Evolutionary conservation across 2,888 invertebrate genomes (phyloP), one percentile per base, ranked within the genome.

Genomic region (Erannis defoliaria): DNA sequence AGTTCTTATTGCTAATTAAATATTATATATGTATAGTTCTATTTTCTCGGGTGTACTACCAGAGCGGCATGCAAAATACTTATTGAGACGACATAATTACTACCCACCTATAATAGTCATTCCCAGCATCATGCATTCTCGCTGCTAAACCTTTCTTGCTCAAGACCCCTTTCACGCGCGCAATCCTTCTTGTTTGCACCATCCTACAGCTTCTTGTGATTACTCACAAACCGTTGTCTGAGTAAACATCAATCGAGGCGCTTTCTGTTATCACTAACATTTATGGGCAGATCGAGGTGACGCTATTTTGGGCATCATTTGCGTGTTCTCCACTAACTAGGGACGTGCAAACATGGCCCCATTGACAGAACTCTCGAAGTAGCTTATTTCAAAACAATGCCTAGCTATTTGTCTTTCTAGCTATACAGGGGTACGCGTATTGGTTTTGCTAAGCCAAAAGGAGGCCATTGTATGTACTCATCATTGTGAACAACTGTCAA

Each of bases 211-310:
- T 12, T 42, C 14, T 33, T 26, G 57, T 43, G 50, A 50, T 45
- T 57, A 42, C 40, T 35, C 50, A 51, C 33, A 55, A 29, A 45
- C 54, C 49, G 54, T 50, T 61, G 61, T 51, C 31, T 56, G 46
- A 54, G 64, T 61, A 73, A 70, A 73, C 69, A 71, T n/a, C 35
- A 35, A 62, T 67, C 75, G 76, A 78, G 77, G 76, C 68, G 74
- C 64, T 72, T 74, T 78, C 77, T 74, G 79, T 82, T 82, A 84
- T 79, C 82, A 77, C 76, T 66, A 55, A 38, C 60, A 56, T 58
- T 37, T 71, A 69, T 37, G 72, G 74, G 21, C 46, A 64, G 29
- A 45, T 51, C 76, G 76, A 74, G 72, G 72, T 71, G 67, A 72
- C 60, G 51, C 62, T 59, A 59, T 63, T 64, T 55, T 62, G 51